Conservation (phyloP, 2,113 vertebrate genomes). For the Clarias gariepinus region DNA sequence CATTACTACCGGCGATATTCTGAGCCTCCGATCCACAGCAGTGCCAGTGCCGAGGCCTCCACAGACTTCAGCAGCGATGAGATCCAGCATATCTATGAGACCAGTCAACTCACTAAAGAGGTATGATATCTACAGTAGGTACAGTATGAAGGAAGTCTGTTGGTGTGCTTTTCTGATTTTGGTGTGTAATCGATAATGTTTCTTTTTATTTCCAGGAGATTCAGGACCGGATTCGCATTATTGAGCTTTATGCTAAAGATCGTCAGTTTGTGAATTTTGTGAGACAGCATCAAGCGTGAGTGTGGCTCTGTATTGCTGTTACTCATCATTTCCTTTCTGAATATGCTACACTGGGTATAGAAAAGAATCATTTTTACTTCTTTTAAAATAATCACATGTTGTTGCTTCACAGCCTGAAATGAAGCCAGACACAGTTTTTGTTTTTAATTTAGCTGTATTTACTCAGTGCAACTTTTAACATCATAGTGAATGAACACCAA, state of each 20-base stretch:
- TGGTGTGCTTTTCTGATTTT: not conserved
- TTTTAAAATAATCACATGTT: no score
- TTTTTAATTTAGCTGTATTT: no score
- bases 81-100: slow-evolving; percentile 91
- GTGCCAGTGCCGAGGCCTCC: slow-evolving; percentile 81
- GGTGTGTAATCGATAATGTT: not conserved
- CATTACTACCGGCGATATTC: slow-evolving; percentile 82
- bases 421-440: no score
- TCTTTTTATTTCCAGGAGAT: slow-evolving; percentile 80
- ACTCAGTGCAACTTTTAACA: no score
- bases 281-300: slow-evolving; percentile 90
- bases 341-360: not conserved
- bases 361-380: no score
- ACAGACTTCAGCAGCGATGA: slow-evolving; percentile 92
- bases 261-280: slow-evolving; percentile 93
- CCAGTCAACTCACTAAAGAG: slow-evolving; percentile 89
- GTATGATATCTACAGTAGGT: slow-evolving; percentile 60
- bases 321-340: not conserved
- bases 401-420: no score
- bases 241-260: slow-evolving; percentile 91
- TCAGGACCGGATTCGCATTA: slow-evolving; percentile 92
- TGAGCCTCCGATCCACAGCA: slow-evolving; percentile 77
- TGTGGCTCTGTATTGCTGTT: slow-evolving; percentile 31
- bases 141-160: not conserved
- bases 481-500: no score